phyloP scores from a whole-genome alignment of 2,797 vertebrate genomes.

The Dicrostonyx torquatus region DNA sequence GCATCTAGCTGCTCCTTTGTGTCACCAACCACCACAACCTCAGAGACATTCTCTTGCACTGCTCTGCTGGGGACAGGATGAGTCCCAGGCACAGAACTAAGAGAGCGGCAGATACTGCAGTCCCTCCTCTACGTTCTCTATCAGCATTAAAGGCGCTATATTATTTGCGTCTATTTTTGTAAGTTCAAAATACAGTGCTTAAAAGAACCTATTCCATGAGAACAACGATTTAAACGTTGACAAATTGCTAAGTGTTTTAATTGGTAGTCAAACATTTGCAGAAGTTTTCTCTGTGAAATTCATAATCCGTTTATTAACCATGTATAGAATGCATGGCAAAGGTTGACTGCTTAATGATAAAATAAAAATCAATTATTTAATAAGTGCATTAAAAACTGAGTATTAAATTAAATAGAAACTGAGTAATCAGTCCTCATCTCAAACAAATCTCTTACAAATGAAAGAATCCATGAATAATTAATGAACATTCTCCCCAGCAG shows the following conservation, averaged over 20 bases:
- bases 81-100: background rate
- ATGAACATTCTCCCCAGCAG: background rate
- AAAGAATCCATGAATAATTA: background rate
- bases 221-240: background rate
- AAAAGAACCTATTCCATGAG: background rate
- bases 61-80: background rate
- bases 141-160: background rate
- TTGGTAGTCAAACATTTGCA: background rate
- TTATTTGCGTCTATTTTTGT: background rate
- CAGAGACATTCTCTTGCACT: no score
- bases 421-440: background rate
- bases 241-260: background rate
- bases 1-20: background rate
- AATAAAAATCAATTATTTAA: conserved; percentile 37
- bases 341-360: background rate
- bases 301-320: background rate
- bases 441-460: background rate
- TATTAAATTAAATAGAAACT: background rate
- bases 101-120: background rate
- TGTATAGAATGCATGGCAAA: background rate
- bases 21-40: background rate
- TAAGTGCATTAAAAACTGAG: background rate
- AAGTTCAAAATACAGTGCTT: background rate
- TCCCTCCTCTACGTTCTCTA: background rate
- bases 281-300: background rate